Base-by-base conservation (phyloP, 2,797 vertebrate species). In the Xerus rutilus region DNA sequence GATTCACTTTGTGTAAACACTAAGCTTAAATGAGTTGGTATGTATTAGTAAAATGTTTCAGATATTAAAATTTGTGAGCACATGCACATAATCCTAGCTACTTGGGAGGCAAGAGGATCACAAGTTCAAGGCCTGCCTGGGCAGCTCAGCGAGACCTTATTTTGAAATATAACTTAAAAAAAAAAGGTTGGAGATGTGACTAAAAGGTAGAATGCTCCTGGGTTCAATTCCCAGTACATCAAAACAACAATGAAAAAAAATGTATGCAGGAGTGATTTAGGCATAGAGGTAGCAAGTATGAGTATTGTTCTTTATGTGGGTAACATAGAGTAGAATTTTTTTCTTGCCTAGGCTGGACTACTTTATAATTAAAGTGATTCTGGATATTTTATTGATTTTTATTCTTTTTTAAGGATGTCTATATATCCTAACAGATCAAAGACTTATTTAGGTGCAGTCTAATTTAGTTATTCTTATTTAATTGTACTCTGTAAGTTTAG, bases 381-480 rank as follows among this genome's bases (percentile, higher is more conserved):
- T 90, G 32, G 81, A 92, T 76, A 64, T 69, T 79, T 25, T 85
- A 91, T 62, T 17, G 72, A 11, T 77, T 93, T 93, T 74, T 90
- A 90, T 21, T 89, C 52, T 89, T 93, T 94, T 30, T 62, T 90
- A 32, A 92, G 35, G 20, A 13, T 45, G 7, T 67, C 3, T 94
- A 32, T 94, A 69, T 83, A 73, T 87, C 43, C 21, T 57, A 85
- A 39, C 15, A 96, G 14, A 84, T 83, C 4, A 85, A 95, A 96
- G 62, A 72, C 57, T 87, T 94, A 91, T 52, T 78, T 94, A 83
- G 32, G 5, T 65, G 62, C 49, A 43, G 0, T 91, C 28, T 77
- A 17, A 79, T 92, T 91, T 83, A 64, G 49, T 85, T 86, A 45
- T 93, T 79, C 87, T 65, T 67, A 52, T 85, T 88, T 94, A 83